These are phyloP conservation scores for Dryoscopus gambensis DNA, from an alignment of 2,113 vertebrate genomes.

Conservation along the genomic window DNA sequence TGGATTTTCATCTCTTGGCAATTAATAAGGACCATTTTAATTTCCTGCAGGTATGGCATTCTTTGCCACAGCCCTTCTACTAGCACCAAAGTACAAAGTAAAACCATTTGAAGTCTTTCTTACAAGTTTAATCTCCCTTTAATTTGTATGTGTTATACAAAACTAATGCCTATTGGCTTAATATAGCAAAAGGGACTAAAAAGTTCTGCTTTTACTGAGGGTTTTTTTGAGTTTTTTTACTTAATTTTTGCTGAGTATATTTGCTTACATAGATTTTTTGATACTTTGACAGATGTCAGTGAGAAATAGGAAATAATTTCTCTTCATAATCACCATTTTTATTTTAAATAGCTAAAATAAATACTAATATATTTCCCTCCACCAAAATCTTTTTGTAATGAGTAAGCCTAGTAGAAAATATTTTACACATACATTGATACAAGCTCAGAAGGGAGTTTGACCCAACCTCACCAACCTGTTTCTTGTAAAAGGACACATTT, in stretches of 20 bases:
- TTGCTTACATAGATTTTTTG: neutral
- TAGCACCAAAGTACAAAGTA: neutral
- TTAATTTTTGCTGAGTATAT: neutral
- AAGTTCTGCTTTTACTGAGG: neutral
- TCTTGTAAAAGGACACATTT: neutral
- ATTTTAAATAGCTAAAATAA: neutral
- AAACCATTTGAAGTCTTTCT: neutral
- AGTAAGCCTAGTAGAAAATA: neutral
- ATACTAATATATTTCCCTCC: neutral
- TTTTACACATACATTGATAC: fast-evolving
- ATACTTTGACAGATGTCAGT: neutral
- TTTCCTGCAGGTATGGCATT: neutral
- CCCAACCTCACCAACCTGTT: neutral
- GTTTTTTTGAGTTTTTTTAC: neutral
- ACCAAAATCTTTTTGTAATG: neutral
- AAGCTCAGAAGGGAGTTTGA: neutral
- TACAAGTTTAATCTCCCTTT: neutral
- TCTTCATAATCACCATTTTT: neutral
- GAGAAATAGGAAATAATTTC: neutral
- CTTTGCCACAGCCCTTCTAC: neutral
- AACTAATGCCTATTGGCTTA: neutral
- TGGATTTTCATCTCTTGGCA: neutral
- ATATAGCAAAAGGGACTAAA: neutral
- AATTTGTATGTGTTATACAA: neutral
- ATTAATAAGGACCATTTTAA: neutral